These are phyloP conservation scores for Pristionchus japonicus DNA, from an alignment of 2,888 invertebrate genomes.

Conservation along the genomic window DNA sequence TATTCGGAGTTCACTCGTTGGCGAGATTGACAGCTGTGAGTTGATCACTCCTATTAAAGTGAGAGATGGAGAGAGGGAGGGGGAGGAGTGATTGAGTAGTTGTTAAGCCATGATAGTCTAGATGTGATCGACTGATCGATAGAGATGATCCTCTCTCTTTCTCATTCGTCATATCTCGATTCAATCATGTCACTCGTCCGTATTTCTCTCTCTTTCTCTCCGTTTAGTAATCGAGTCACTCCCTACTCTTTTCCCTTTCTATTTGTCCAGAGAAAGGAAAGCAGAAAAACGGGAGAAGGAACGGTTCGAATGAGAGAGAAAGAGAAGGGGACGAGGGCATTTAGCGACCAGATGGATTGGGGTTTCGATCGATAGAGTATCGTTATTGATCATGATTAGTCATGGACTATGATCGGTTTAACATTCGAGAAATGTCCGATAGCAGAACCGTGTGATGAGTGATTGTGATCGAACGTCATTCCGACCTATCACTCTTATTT, in stretches of 20 bases:
- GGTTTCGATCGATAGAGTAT: not conserved
- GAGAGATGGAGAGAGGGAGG: not conserved
- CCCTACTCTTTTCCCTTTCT: slow-evolving; percentile 18
- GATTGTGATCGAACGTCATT: not conserved
- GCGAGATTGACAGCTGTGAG: slow-evolving; percentile 69
- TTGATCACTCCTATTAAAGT: not conserved
- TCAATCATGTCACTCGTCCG: not conserved
- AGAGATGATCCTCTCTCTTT: not conserved
- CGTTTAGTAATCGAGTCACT: slow-evolving; percentile 22
- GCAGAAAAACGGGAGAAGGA: slow-evolving; percentile 12
- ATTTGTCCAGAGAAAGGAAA: slow-evolving; percentile 31
- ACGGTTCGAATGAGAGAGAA: not conserved
- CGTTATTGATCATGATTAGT: not conserved
- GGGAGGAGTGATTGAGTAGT: not conserved
- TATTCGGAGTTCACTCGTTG: slow-evolving; percentile 72
- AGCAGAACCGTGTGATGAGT: too few species aligned
- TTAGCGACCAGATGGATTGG: not conserved
- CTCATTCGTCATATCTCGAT: not conserved
- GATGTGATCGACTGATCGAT: not conserved
- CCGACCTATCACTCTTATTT: not conserved
- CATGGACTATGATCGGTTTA: too few species aligned
- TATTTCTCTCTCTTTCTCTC: not conserved
- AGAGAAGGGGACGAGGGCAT: not conserved
- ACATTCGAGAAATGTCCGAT: too few species aligned
- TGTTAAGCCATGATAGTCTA: not conserved